Evolutionary conservation across 2,113 vertebrate genomes (phyloP).

Genomic region (Collichthys lucidus): DNA sequence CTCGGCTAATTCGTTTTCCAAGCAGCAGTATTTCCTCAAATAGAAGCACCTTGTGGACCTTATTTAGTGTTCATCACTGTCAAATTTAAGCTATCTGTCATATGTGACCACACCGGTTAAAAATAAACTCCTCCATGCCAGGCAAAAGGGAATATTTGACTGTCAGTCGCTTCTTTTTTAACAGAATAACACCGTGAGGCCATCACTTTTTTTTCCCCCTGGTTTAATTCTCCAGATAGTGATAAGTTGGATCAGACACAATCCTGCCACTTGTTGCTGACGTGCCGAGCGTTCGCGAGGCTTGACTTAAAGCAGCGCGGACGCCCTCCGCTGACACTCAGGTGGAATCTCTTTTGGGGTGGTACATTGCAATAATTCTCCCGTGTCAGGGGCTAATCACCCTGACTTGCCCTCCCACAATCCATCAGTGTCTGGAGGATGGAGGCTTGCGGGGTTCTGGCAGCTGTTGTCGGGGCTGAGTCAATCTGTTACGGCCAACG

Average conservation of each 20-base stretch:
- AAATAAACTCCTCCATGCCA: constrained; percentile 44
- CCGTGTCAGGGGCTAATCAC: constrained; percentile 72
- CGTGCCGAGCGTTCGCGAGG: constrained; percentile 2
- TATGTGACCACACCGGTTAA: constrained; percentile 13
- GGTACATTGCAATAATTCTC: constrained; percentile 66
- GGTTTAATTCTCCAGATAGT: background rate
- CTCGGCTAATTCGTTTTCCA: constrained; percentile 31
- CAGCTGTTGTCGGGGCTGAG: constrained; percentile 76
- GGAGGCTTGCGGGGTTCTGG: constrained; percentile 64
- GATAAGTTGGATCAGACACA: constrained; percentile 1
- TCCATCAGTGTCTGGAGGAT: constrained; percentile 76
- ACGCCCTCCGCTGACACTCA: constrained; percentile 32
- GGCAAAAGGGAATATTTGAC: constrained; percentile 34
- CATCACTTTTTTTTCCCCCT: background rate
- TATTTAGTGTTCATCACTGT: constrained; percentile 24
- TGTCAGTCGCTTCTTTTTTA: background rate
- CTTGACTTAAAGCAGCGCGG: constrained; percentile 33
- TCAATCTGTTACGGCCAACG: constrained; percentile 67
- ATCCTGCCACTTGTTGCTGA: constrained; percentile 19
- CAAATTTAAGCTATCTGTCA: background rate
- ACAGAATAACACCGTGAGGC: background rate
- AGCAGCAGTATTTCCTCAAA: background rate
- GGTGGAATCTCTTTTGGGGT: constrained; percentile 59
- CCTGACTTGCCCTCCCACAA: constrained; percentile 73
- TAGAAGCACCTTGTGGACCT: constrained; percentile 10